Evolutionary conservation across 2,888 invertebrate genomes (phyloP).

Genomic region (Eupithecia centaureata): DNA sequence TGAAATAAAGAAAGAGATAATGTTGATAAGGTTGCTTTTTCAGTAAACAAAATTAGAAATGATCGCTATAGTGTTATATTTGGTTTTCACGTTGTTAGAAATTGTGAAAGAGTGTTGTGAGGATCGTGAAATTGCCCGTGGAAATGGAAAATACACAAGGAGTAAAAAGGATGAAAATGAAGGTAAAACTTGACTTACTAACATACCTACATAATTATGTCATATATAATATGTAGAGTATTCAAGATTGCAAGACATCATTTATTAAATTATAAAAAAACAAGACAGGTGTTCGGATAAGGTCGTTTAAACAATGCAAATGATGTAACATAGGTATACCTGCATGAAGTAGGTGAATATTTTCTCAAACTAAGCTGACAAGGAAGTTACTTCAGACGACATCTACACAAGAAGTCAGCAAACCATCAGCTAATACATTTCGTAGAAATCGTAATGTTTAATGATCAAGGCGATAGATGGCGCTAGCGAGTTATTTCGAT

Average conservation of each 20-base stretch:
- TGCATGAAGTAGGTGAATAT: constrained; percentile 9
- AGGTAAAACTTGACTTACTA: constrained; percentile 21
- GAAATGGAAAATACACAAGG: constrained; percentile 6
- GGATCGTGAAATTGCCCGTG: constrained; percentile 8
- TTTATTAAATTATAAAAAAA: neutral
- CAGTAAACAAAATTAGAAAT: constrained; percentile 52
- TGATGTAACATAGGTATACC: constrained; percentile 19
- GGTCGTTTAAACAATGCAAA: constrained; percentile 24
- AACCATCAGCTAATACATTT: constrained; percentile 12
- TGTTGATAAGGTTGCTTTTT: constrained; percentile 32
- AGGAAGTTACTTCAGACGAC: constrained; percentile 22
- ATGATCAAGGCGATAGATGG: constrained; percentile 19
- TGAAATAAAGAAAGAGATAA: constrained; percentile 37
- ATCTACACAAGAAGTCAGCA: constrained; percentile 30
- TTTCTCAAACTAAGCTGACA: neutral
- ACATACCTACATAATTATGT: no score
- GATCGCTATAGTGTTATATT: constrained; percentile 70
- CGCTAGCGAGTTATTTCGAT: constrained; percentile 7
- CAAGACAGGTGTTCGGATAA: constrained; percentile 11
- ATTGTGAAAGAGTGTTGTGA: constrained; percentile 48
- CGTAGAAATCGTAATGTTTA: neutral
- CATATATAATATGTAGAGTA: no score
- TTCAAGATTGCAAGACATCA: neutral
- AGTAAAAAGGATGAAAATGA: constrained; percentile 19
- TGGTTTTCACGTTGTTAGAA: constrained; percentile 66